These are phyloP conservation scores for Biston stratarius DNA, from an alignment of 2,888 invertebrate genomes.

Conservation along the genomic window DNA sequence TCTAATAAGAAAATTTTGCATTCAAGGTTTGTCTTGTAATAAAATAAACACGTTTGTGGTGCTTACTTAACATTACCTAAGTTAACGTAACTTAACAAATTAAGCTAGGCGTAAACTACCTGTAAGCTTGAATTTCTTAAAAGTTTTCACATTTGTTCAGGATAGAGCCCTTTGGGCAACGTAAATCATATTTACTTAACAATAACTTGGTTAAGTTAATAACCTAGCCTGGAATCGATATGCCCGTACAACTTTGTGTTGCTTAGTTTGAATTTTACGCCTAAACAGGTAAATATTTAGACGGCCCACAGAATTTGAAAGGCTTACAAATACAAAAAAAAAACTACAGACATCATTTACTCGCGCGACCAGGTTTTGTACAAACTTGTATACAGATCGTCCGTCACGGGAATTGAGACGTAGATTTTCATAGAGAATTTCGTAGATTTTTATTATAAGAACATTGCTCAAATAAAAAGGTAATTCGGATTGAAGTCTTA, in stretches of 20 bases:
- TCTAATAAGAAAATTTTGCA: not conserved
- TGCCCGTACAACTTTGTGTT: slow-evolving; percentile 13
- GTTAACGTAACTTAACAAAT: slow-evolving; percentile 30
- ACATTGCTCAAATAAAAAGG: no score
- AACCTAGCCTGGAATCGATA: slow-evolving; percentile 41
- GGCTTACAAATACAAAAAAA: no score
- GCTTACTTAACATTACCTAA: slow-evolving; percentile 16
- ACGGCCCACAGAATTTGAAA: slow-evolving; percentile 2
- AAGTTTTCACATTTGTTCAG: slow-evolving; percentile 59
- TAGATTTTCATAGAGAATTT: no score
- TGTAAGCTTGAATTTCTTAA: slow-evolving; percentile 41
- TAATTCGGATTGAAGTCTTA: no score
- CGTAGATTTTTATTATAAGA: no score
- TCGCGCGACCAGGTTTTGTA: no score
- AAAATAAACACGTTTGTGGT: slow-evolving; percentile 14
- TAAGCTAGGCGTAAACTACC: slow-evolving; percentile 39
- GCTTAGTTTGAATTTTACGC: slow-evolving; percentile 19
- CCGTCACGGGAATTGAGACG: no score
- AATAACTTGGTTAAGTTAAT: slow-evolving; percentile 48
- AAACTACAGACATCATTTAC: no score
- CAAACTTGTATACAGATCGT: no score
- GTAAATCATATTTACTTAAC: slow-evolving; percentile 47
- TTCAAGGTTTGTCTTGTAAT: not conserved
- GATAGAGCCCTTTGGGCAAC: slow-evolving; percentile 41
- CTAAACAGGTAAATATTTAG: slow-evolving; percentile 1